Base-by-base conservation (phyloP, 2,888 invertebrate genomes). In the Tanypteryx hageni region DNA sequence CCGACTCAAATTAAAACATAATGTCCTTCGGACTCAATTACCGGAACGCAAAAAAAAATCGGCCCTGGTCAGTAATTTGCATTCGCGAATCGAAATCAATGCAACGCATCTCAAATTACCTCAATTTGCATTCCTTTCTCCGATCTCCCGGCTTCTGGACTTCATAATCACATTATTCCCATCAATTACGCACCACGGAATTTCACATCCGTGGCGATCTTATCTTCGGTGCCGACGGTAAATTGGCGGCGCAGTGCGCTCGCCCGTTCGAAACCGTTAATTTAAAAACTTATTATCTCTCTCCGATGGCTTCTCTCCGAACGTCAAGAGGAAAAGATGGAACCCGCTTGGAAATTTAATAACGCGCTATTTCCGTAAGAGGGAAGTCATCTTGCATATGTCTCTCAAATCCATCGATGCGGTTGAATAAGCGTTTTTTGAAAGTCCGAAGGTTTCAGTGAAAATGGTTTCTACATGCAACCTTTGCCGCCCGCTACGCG, bases 131-230 rank as follows among this genome's bases (percentile, higher is more conserved):
- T 76, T 27, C 76, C 27, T 76, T 76, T 76, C 89, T 58, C 18
- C 44, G 44, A 22, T 56, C 44, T 86, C 86, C 22, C 61, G 64
- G 64, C 64, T 89, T 44, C 89, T 89, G 61, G 89, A 27, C 61
- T 89, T 89, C 59, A 86, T 86, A 64, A 64, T 86, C 61, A 57
- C 86, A 86, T 86, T 44, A 31, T 61, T 86, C 27, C 86, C 61
- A 31, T 86, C 61, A 86, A 86, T 86, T 64, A 86, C 31, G 61
- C 16, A 86, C 18, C 61, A 10, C 11, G 18, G 11, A 44, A 59
- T 31, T 18, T 16, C 86, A 14, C n/a, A 0, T 22, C 61, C 9
- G 14, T 31, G 86, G 0, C 56, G 44, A 89, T 89, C 13, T 56
- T 18, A 68, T 44, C 61, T 18, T n/a, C 4, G 57, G n/a, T 11